Percentiles rank a stretch among this genome's conserved stretches.
Conservation (phyloP, 2,797 vertebrate genomes). For the Pseudotriccus pelzelni region DNA sequence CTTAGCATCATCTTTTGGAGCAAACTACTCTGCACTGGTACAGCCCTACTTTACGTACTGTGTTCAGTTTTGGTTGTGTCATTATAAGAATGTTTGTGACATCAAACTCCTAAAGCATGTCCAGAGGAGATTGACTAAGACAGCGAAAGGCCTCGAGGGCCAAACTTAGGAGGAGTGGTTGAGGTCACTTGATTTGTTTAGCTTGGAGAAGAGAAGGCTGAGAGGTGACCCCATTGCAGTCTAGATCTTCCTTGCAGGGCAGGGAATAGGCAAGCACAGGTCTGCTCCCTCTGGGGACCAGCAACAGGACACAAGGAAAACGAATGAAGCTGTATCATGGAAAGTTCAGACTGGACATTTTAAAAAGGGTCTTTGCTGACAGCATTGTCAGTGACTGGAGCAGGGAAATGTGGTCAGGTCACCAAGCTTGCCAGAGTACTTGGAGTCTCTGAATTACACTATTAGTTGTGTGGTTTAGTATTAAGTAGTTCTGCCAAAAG, state of each 20-base stretch:
- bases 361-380: not conserved
- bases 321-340: not conserved
- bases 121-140: not conserved
- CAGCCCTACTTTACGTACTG: not conserved
- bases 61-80: not conserved
- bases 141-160: accelerated
- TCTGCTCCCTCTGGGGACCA: not conserved
- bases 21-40: not conserved
- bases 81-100: not conserved
- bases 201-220: not conserved
- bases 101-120: not conserved
- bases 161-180: accelerated
- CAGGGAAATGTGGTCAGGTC: not conserved
- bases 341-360: not conserved
- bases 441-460: accelerated
- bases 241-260: not conserved
- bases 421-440: not conserved
- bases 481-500: not conserved
- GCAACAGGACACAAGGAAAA: not conserved
- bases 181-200: not conserved
- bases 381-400: not conserved
- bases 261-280: not conserved
- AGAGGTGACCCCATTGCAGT: not conserved
- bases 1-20: not conserved
- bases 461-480: not conserved